A percentile compares a stretch with the other conserved stretches of the same genome.
phyloP scores from a whole-genome alignment of 2,113 vertebrate species.

The Odontesthes bonariensis region DNA sequence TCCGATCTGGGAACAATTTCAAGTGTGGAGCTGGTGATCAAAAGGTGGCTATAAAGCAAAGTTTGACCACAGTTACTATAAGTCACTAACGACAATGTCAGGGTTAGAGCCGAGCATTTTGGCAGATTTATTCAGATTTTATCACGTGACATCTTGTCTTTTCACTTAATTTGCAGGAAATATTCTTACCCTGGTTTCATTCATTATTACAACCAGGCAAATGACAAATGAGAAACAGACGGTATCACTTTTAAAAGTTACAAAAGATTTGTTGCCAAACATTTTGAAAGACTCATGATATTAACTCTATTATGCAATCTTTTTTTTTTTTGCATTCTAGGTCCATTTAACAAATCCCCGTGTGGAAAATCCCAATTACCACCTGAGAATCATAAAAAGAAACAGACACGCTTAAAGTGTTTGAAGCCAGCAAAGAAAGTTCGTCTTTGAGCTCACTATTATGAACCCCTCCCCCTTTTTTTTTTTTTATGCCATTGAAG shows the following conservation, averaged over 20 bases:
- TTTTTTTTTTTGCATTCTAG: constrained; percentile 28
- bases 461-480: not conserved
- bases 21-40: constrained; percentile 10
- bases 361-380: constrained; percentile 62
- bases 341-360: constrained; percentile 41
- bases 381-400: constrained; percentile 47
- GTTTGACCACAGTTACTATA: constrained; percentile 10
- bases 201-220: not conserved
- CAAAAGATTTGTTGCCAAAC: not conserved
- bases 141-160: not conserved
- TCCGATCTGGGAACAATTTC: constrained; percentile 24
- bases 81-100: not conserved
- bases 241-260: constrained; percentile 3
- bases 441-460: constrained; percentile 34
- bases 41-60: constrained; percentile 18
- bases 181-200: constrained; percentile 19
- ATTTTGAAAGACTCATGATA: constrained; percentile 27
- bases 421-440: constrained; percentile 40
- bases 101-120: not conserved
- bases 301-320: constrained; percentile 17
- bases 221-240: not conserved
- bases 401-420: constrained; percentile 23
- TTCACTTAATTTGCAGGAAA: constrained; percentile 27
- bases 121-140: constrained; percentile 8
- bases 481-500: constrained; percentile 29